phyloP scores from a whole-genome alignment of 2,888 invertebrate species.

The Petrophora chlorosata region DNA sequence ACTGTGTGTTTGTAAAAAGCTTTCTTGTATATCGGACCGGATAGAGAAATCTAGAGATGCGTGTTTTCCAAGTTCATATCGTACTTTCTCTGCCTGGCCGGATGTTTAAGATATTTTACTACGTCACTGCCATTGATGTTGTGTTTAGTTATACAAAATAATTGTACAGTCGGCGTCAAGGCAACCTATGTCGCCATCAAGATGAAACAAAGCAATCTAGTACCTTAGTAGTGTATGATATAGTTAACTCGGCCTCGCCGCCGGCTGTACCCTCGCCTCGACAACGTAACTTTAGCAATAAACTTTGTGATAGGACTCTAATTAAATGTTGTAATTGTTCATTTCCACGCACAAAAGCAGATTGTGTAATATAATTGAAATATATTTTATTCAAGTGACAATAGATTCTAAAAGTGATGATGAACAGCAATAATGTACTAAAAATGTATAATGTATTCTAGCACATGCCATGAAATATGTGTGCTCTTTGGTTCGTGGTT shows the following conservation, averaged over 20 bases:
- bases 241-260: conserved; percentile 23
- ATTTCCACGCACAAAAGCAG: conserved; percentile 63
- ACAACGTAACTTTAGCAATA: conserved; percentile 74
- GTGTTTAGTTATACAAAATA: conserved; percentile 44
- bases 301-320: conserved; percentile 73
- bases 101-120: not conserved
- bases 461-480: too few relatives aligned
- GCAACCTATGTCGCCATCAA: not conserved
- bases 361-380: not conserved
- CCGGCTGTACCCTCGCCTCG: conserved; percentile 45
- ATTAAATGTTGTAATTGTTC: conserved; percentile 47
- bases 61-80: too few relatives aligned
- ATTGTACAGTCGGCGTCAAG: conserved; percentile 17
- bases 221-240: not conserved
- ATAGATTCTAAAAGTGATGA: too few relatives aligned
- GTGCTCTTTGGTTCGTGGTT: too few relatives aligned
- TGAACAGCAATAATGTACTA: too few relatives aligned
- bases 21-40: not conserved
- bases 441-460: too few relatives aligned
- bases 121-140: conserved; percentile 65
- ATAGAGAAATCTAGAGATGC: too few relatives aligned
- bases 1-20: conserved; percentile 24
- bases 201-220: conserved; percentile 1
- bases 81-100: not conserved
- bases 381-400: too few relatives aligned